Conservation (phyloP, 23 tunicate genomes). For the Clavelina lepadiformis region DNA sequence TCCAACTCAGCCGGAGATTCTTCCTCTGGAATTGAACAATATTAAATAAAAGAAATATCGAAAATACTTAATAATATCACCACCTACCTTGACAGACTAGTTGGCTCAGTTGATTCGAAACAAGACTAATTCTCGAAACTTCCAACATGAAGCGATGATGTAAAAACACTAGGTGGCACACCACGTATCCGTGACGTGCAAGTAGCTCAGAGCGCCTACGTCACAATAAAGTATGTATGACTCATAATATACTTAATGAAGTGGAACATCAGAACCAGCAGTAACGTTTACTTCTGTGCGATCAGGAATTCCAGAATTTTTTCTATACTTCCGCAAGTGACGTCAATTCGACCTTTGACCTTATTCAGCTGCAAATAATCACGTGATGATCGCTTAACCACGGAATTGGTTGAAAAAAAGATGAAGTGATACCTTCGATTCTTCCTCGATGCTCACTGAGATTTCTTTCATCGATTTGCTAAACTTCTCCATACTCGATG, state of each 20-base stretch:
- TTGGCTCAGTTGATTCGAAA: no score
- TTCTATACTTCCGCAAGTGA: constrained; percentile 7
- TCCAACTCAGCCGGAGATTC: no score
- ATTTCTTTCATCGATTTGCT: neutral
- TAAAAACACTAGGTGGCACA: constrained; percentile 11
- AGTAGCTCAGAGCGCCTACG: neutral
- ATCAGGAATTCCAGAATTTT: neutral
- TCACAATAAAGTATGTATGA: neutral
- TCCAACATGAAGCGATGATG: constrained; percentile 20
- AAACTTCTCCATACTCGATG: neutral
- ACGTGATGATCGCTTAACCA: no score
- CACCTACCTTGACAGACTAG: no score
- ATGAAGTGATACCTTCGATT: constrained; percentile 1
- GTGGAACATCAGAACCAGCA: neutral
- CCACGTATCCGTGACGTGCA: constrained; percentile 3
- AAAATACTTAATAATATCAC: no score
- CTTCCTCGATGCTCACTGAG: neutral
- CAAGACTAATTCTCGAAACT: constrained; percentile 11
- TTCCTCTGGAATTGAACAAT: no score
- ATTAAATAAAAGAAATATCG: no score
- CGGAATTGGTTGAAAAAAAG: no score
- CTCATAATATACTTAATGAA: no score
- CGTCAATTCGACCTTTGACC: constrained; percentile 7
- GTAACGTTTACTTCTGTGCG: constrained; percentile 1
- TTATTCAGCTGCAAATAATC: constrained; percentile 14